Evolutionary conservation across 2,113 vertebrate genomes (phyloP).

Genomic region (Bubo blakistoni): DNA sequence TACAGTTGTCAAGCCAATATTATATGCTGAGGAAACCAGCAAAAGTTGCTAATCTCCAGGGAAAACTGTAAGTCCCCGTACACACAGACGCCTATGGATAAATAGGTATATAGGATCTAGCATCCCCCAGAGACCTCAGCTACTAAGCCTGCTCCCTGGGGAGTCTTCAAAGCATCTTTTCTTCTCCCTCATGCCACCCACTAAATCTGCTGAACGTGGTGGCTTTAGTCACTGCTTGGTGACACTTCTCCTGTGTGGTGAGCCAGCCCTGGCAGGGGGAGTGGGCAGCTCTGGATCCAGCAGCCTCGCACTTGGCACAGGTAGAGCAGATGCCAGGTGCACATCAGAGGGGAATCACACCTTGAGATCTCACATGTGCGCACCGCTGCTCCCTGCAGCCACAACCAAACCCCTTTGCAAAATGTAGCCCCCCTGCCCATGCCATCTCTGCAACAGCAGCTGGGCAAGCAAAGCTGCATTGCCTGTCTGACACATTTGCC

Average conservation of each 20-base stretch:
- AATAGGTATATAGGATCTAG: not conserved
- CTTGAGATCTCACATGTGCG: not conserved
- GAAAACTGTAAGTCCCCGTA: not conserved
- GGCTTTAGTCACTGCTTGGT: not conserved
- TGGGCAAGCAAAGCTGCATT: not conserved
- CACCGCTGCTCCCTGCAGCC: accelerated
- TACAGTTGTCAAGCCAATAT: conserved; percentile 54
- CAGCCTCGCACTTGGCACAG: not conserved
- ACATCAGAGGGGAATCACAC: accelerated
- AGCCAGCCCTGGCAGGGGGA: not conserved
- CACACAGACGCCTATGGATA: not conserved
- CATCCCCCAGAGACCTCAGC: not conserved
- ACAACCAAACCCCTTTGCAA: not conserved
- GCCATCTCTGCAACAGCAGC: not conserved
- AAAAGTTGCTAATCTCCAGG: conserved; percentile 3
- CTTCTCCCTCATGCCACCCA: not conserved
- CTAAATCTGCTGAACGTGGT: not conserved
- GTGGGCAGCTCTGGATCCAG: not conserved
- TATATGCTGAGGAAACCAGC: not conserved
- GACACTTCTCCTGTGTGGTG: not conserved
- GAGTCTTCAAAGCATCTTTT: not conserved
- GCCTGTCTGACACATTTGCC: not conserved
- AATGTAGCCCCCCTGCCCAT: accelerated
- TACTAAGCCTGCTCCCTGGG: not conserved
- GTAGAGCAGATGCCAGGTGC: not conserved